phyloP scores from a whole-genome alignment of 2,113 vertebrate genomes.

The Crocuta crocuta region DNA sequence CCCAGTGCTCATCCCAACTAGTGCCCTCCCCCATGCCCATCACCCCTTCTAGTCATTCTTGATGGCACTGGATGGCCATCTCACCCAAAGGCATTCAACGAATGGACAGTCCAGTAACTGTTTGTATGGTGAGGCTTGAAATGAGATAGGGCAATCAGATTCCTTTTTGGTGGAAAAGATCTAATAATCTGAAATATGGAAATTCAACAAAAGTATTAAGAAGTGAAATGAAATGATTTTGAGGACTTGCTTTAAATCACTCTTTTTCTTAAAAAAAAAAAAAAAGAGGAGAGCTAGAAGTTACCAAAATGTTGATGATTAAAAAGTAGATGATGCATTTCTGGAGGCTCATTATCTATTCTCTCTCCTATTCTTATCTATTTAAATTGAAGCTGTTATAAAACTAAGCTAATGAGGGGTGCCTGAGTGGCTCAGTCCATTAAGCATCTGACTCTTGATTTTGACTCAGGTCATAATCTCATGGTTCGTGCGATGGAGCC shows the following conservation, averaged over 20 bases:
- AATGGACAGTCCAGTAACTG: neutral
- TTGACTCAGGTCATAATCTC: too few species aligned
- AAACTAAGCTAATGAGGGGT: neutral
- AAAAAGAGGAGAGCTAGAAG: neutral
- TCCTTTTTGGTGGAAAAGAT: neutral
- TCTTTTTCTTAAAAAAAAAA: neutral
- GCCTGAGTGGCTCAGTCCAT: too few species aligned
- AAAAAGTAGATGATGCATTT: neutral
- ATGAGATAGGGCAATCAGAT: neutral
- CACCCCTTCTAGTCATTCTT: neutral
- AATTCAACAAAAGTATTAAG: neutral
- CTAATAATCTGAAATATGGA: neutral
- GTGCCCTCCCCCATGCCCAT: too few species aligned
- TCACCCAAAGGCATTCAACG: neutral
- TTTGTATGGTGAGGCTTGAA: neutral
- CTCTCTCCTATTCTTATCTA: neutral
- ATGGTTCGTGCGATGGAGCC: too few species aligned
- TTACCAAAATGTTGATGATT: neutral
- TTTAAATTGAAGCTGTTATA: neutral
- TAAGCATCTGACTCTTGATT: too few species aligned
- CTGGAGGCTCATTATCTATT: neutral
- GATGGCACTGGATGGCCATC: neutral
- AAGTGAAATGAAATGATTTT: conserved; percentile 26
- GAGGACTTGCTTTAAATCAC: neutral
- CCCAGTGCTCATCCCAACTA: too few species aligned